Base-by-base conservation (phyloP, 2,888 invertebrate genomes). In the Chaitophorus viminalis region DNA sequence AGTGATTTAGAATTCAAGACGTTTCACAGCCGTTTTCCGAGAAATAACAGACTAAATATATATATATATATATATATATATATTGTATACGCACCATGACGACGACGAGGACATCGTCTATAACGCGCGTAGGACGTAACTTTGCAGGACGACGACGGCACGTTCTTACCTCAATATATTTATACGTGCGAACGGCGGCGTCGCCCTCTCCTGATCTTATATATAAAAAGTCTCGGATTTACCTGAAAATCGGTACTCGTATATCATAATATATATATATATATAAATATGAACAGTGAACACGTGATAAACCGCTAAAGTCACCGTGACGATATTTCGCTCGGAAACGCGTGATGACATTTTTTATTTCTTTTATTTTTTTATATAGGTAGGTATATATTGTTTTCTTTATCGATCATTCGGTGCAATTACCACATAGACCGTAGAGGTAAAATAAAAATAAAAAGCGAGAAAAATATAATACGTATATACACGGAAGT, bases 1-100 rank as follows among this genome's bases (percentile, higher is more conserved):
- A 39, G 65, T 54, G 74, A 87, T 87, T 87, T 87, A n/a, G 81
- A 81, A 87, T 87, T 87, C 87, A 87, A 86, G 79, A 86, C 86
- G 78, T 86, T 79, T 39, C 79, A 65, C 87, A 65, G 46, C 74
- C 81, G 81, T 87, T 87, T 78, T 60, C 60, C 25, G 74, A 75
- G 84, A 81, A 65, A 87, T n/a, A 74, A 87, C 74, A 39, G 39
- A 81, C 87, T 31, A 6, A 33, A 54, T 14, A 33, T 36, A 54
- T n/a, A 9, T 36, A 3, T 25, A 25, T 18, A 25, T n/a, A 46
- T 18, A 46, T 18, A 70, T 25, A 25, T 29, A n/a, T n/a, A n/a
- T n/a, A n/a, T n/a, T n/a, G n/a, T n/a, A 76, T 65, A 36, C 81
- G 5, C 46, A 14, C 46, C 46, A 9, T 31, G 60, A 60, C 52